Percentiles rank a stretch among this genome's conserved stretches.
Evolutionary conservation across 2,888 invertebrate species (phyloP).

Genomic region (Scaptomyza polygonia): DNA sequence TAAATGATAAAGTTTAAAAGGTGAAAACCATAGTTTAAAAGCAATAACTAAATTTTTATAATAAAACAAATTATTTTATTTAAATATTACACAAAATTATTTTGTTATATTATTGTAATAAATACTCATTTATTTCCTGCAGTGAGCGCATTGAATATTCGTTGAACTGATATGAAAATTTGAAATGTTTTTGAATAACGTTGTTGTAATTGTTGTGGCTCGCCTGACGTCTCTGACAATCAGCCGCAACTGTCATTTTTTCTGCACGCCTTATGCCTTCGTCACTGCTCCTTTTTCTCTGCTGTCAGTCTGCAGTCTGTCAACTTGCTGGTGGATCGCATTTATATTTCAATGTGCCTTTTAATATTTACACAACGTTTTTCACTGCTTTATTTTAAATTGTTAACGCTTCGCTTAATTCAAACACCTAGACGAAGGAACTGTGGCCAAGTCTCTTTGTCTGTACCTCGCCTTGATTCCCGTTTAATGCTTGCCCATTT

Average conservation of each 20-base stretch:
- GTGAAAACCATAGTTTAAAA: too few species aligned
- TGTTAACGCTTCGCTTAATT: constrained; percentile 62
- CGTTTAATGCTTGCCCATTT: constrained; percentile 16
- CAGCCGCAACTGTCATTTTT: constrained; percentile 8
- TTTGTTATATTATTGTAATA: background rate
- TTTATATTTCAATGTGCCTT: constrained; percentile 43
- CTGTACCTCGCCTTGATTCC: background rate
- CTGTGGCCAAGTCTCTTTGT: background rate
- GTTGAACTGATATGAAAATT: background rate
- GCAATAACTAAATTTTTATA: too few species aligned
- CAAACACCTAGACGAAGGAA: constrained; percentile 27
- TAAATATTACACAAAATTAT: too few species aligned
- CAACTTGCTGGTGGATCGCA: constrained; percentile 7
- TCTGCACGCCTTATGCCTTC: too few species aligned
- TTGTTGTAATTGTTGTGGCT: constrained; percentile 43
- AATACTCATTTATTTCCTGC: too few species aligned
- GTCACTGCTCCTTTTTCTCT: background rate
- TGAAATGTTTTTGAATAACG: constrained; percentile 8
- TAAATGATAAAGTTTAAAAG: too few species aligned
- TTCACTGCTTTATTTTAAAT: constrained; percentile 53
- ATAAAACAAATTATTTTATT: too few species aligned
- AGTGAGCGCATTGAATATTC: constrained; percentile 11
- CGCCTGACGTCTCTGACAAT: constrained; percentile 18
- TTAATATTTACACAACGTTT: constrained; percentile 61
- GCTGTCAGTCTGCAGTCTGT: background rate